Evolutionary conservation across 1,140 invertebrate species (phyloP).

Genomic region (Ectropis grisescens): DNA sequence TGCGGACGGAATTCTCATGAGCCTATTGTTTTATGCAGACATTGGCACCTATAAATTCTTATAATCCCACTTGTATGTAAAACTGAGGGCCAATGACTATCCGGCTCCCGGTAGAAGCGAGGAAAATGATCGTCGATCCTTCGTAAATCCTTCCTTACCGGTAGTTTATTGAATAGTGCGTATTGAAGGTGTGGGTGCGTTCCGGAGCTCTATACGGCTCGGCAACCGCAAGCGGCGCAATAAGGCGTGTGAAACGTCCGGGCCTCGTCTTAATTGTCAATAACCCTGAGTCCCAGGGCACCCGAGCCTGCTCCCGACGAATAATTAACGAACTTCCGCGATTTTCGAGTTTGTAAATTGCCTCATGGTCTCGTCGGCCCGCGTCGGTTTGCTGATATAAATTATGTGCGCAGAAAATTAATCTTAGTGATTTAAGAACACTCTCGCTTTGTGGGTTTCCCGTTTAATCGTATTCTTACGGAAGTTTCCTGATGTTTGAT

Average conservation of each 20-base stretch:
- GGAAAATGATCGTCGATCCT: neutral
- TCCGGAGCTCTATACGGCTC: conserved; percentile 1
- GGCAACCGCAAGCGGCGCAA: conserved; percentile 32
- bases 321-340: conserved; percentile 68
- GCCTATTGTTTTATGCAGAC: too few relatives aligned
- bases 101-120: too few relatives aligned
- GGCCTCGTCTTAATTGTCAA: conserved; percentile 64
- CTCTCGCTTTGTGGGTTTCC: conserved; percentile 29
- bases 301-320: conserved; percentile 37
- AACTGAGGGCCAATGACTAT: too few relatives aligned
- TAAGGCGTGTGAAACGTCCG: conserved; percentile 42
- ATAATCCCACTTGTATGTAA: too few relatives aligned
- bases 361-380: conserved; percentile 60
- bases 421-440: conserved; percentile 55
- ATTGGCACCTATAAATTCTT: too few relatives aligned
- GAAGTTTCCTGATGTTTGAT: neutral
- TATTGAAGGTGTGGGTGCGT: neutral
- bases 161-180: conserved; percentile 33
- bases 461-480: conserved; percentile 13
- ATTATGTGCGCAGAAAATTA: conserved; percentile 61
- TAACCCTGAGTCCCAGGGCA: conserved; percentile 52
- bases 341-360: conserved; percentile 69
- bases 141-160: conserved; percentile 7
- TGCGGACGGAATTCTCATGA: too few relatives aligned
- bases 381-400: conserved; percentile 54